Percentiles rank a stretch among this genome's conserved stretches.
These are phyloP conservation scores for Brachypalpus laphriformis DNA, from an alignment of 2,888 invertebrate genomes.

Conservation along the genomic window DNA sequence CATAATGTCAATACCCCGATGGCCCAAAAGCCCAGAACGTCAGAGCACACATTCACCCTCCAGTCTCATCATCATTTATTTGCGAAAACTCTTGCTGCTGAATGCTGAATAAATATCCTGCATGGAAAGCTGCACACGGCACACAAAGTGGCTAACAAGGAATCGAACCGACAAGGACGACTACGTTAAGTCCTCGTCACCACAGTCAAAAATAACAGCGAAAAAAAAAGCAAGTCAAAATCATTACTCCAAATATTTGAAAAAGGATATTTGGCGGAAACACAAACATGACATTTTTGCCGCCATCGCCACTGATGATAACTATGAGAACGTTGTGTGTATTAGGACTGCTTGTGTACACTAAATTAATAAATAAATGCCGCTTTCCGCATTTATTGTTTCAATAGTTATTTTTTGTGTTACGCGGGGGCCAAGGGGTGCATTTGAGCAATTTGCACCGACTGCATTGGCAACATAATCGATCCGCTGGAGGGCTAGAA, in stretches of 20 bases:
- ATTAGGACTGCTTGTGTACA: conserved; percentile 72
- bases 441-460: conserved; percentile 29
- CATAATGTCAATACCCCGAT: conserved; percentile 50
- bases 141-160: conserved; percentile 74
- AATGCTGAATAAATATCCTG: conserved; percentile 74
- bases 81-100: conserved; percentile 72
- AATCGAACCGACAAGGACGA: conserved; percentile 72
- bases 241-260: conserved; percentile 77
- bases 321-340: conserved; percentile 67
- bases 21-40: conserved; percentile 39
- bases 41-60: conserved; percentile 51
- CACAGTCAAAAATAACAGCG: conserved; percentile 71
- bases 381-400: conserved; percentile 67
- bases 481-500: neutral
- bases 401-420: conserved; percentile 51
- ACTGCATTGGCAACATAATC: conserved; percentile 31
- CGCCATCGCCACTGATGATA: conserved; percentile 71
- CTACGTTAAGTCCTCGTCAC: conserved; percentile 72
- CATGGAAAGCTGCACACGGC: conserved; percentile 71
- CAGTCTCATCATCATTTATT: conserved; percentile 73
- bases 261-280: conserved; percentile 77
- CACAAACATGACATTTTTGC: conserved; percentile 76
- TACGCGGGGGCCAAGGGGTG: conserved; percentile 3
- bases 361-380: conserved; percentile 74
- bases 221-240: conserved; percentile 74